These are phyloP conservation scores for Pocota personata DNA, from an alignment of 2,888 invertebrate species.

Conservation along the genomic window DNA sequence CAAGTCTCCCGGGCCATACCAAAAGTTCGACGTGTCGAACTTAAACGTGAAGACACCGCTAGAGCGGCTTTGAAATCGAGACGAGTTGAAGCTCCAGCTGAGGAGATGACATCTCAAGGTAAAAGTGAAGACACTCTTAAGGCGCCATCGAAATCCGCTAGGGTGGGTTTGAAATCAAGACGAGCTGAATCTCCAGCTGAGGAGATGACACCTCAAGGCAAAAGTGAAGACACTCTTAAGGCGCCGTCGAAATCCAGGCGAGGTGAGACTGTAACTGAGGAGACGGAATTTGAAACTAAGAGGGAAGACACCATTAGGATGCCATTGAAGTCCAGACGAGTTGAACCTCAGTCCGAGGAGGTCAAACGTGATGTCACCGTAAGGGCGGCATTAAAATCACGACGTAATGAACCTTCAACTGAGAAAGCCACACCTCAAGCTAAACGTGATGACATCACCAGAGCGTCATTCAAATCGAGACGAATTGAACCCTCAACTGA, in stretches of 20 bases:
- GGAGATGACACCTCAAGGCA: no score
- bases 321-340: constrained; percentile 27
- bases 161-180: neutral
- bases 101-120: neutral
- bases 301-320: neutral
- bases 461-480: constrained; percentile 9
- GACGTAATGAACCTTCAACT: neutral
- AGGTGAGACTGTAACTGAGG: neutral
- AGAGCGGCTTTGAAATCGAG: constrained; percentile 42
- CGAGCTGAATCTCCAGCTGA: no score
- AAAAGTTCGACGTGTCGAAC: constrained; percentile 30
- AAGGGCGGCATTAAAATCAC: constrained; percentile 7
- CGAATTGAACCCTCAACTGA: constrained; percentile 29
- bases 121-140: constrained; percentile 4
- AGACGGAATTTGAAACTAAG: no score
- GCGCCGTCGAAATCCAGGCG: constrained; percentile 22
- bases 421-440: constrained; percentile 3
- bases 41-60: constrained; percentile 43
- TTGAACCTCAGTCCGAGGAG: constrained; percentile 10
- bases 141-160: constrained; percentile 20
- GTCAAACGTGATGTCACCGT: neutral
- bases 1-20: constrained; percentile 47
- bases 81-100: constrained; percentile 19
- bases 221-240: no score
- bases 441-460: neutral